Conservation (phyloP, 2,797 vertebrate species). For the Pseudopleuronectes americanus region DNA sequence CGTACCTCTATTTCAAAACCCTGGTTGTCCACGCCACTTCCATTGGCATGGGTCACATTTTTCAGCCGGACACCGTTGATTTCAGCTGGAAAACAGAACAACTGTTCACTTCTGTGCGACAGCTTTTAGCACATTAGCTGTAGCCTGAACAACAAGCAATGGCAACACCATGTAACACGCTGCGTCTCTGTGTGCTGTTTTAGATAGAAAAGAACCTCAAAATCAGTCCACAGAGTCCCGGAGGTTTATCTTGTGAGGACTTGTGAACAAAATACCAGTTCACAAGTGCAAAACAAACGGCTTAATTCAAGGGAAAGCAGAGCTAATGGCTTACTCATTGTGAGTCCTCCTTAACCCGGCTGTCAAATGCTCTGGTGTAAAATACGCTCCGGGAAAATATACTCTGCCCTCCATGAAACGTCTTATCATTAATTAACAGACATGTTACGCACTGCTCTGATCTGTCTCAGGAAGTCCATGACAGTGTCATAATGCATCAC, state of each 20-base stretch:
- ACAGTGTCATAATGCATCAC: not conserved
- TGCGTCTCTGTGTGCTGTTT: conserved; percentile 14
- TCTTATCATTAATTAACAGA: conserved; percentile 83
- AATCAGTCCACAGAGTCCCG: conserved; percentile 32
- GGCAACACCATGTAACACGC: conserved; percentile 19
- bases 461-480: conserved; percentile 23
- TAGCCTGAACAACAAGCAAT: conserved; percentile 21
- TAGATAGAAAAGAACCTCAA: conserved; percentile 22
- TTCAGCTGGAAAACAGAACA: conserved; percentile 73
- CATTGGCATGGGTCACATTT: not conserved
- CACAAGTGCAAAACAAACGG: conserved; percentile 39
- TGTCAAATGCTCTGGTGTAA: conserved; percentile 60
- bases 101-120: conserved; percentile 29
- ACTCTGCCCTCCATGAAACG: conserved; percentile 57
- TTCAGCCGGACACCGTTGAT: conserved; percentile 42
- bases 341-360: conserved; percentile 52
- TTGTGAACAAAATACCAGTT: conserved; percentile 35
- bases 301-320: conserved; percentile 46
- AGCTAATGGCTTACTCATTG: conserved; percentile 83
- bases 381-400: conserved; percentile 56
- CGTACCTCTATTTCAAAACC: conserved; percentile 77
- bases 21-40: conserved; percentile 73
- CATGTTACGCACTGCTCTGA: conserved; percentile 22
- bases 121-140: conserved; percentile 30
- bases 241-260: conserved; percentile 26